These are phyloP conservation scores for Leptodactylus fuscus DNA, from an alignment of 2,113 vertebrate genomes.

Conservation along the genomic window DNA sequence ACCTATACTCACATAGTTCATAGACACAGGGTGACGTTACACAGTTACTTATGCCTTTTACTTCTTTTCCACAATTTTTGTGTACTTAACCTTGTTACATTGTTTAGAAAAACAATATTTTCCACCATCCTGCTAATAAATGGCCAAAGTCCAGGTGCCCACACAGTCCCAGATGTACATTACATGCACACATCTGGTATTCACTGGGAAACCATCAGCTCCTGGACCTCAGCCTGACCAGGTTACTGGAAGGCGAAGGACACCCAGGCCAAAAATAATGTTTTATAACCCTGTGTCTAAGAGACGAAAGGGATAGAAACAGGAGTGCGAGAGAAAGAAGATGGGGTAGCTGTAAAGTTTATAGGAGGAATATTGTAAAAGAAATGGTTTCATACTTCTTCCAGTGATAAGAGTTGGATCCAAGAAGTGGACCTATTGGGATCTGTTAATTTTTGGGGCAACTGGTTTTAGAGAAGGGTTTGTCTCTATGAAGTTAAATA, in stretches of 20 bases:
- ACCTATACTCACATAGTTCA: too few species aligned
- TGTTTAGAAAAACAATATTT: constrained; percentile 40
- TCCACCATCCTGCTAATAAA: background rate
- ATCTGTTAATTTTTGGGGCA: background rate
- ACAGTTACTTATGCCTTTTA: background rate
- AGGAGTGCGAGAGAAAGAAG: background rate
- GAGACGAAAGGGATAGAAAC: background rate
- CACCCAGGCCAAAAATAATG: constrained; percentile 28
- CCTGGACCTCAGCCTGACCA: constrained; percentile 22
- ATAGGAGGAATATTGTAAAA: background rate
- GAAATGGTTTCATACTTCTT: background rate
- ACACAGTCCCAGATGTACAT: constrained; percentile 41
- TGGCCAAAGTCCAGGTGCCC: constrained; percentile 13
- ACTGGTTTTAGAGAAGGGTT: background rate
- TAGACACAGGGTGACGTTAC: background rate
- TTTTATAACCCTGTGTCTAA: constrained; percentile 10
- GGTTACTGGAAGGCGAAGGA: constrained; percentile 17
- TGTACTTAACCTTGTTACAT: constrained; percentile 27
- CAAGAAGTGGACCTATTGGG: background rate
- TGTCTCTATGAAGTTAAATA: background rate
- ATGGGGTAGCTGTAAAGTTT: background rate
- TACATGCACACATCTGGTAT: constrained; percentile 36
- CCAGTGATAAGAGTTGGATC: background rate
- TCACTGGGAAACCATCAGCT: constrained; percentile 33
- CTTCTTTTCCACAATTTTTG: background rate